phyloP scores from a whole-genome alignment of 2,888 invertebrate species.

The Auanema freiburgensis region DNA sequence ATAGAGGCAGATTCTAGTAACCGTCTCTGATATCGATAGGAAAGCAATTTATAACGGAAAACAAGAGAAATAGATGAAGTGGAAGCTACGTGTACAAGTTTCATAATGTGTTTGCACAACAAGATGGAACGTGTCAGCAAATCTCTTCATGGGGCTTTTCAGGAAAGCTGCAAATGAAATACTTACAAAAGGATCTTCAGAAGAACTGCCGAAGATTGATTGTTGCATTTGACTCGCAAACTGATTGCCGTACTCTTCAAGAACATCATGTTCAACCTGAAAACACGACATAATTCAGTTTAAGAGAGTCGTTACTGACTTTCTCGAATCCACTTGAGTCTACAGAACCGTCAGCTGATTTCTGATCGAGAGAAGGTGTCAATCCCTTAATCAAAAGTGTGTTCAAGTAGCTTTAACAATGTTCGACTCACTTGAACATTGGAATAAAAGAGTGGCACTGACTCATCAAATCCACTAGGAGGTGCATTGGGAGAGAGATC shows the following conservation, averaged over 20 bases:
- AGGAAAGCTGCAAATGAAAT: no score
- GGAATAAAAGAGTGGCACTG: conserved; percentile 7
- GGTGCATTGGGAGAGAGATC: conserved; percentile 49
- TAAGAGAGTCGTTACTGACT: conserved; percentile 12
- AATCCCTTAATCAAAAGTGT: neutral
- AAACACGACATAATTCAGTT: neutral
- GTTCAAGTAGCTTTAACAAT: neutral
- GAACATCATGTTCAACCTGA: conserved; percentile 22
- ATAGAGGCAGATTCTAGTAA: no score
- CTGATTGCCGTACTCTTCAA: conserved; percentile 24
- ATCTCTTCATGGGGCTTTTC: no score
- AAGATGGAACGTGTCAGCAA: no score
- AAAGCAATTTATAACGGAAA: no score
- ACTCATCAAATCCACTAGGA: conserved; percentile 24
- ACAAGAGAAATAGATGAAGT: no score
- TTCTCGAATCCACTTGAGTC: conserved; percentile 48
- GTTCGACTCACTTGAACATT: conserved; percentile 10
- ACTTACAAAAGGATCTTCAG: conserved; percentile 19
- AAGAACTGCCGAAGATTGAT: conserved; percentile 31
- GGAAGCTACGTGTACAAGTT: no score
- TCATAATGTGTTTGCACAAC: no score
- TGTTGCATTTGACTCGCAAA: conserved; percentile 37
- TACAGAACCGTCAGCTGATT: conserved; percentile 37
- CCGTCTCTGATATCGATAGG: no score
- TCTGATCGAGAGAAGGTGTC: conserved; percentile 6